These are phyloP conservation scores for Paramormyrops kingsleyae DNA, from an alignment of 2,113 vertebrate genomes.

Conservation along the genomic window DNA sequence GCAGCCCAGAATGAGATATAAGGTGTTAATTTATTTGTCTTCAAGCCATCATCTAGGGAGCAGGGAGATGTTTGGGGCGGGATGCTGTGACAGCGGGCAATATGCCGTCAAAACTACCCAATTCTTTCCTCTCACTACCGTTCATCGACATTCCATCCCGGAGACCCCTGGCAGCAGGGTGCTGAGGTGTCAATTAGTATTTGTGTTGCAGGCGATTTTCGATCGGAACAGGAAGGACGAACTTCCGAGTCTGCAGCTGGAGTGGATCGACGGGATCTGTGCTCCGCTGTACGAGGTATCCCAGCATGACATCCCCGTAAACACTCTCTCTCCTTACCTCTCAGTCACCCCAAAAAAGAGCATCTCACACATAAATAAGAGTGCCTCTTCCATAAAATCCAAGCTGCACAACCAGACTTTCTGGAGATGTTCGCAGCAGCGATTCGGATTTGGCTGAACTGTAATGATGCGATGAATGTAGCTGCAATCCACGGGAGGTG, in stretches of 20 bases:
- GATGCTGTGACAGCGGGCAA: background rate
- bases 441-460: background rate
- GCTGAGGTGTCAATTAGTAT: slow-evolving; percentile 41
- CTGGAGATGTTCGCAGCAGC: background rate
- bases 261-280: slow-evolving; percentile 98
- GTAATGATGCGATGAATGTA: background rate
- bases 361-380: background rate
- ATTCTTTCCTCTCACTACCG: background rate
- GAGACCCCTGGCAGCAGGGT: background rate
- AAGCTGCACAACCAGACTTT: background rate
- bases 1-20: background rate
- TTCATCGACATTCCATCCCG: background rate
- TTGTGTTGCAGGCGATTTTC: slow-evolving; percentile 85
- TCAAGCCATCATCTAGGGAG: background rate
- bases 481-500: background rate
- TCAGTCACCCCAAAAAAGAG: background rate
- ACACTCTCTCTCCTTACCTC: background rate
- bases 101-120: background rate
- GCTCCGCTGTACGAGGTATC: slow-evolving; percentile 90
- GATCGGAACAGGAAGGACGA: slow-evolving; percentile 98
- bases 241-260: slow-evolving; percentile 86
- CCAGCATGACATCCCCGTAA: background rate
- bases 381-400: background rate
- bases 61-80: background rate
- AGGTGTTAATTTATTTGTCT: background rate